Base-by-base conservation (phyloP, 2,888 invertebrate species). In the Perithous albicinctus region DNA sequence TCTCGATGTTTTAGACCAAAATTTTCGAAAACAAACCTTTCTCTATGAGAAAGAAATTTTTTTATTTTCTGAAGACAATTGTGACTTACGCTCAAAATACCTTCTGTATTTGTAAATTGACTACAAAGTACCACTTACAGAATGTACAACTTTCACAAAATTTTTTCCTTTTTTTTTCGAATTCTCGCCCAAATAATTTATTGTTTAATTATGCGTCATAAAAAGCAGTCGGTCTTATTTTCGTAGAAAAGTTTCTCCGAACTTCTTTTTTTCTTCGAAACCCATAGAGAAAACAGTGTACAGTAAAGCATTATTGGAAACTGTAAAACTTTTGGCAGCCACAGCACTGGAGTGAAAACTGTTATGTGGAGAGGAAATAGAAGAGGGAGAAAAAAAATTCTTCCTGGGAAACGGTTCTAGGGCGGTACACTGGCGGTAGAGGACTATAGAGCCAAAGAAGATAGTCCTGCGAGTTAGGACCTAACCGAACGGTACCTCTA, bases 291-390 rank as follows among this genome's bases (percentile, higher is more conserved):
- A 29, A 48, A 72, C 59, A 54, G 32, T 41, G 48, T 48, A 48
- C 35, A 54, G 43, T 46, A 43, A 67, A 20, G 73, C 43, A 32
- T 73, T 38, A n/a, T 73, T 64, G 29, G 38, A 32, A 66, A 69
- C 43, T 54, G 79, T 75, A 76, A 83, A 82, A 78, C 54, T 64
- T 66, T 78, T 64, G 64, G 26, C 64, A 54, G 41, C 51, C 72
- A n/a, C n/a, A 64, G 38, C 38, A 7, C 38, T 61, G 15, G 20
- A 43, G 23, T 41, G 35, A 75, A 74, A 74, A 78, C 67, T 61
- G 35, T 61, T 63, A 63, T 73, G 35, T 46, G 26, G 15, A n/a
- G 10, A 1, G 46, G 56, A 29, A 12, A 43, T 51, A 35, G n/a
- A 29, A 2, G 12, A 23, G 23, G 20, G 3, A 18, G 18, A 64